Evolutionary conservation across 1,140 invertebrate species (phyloP).

Genomic region (Brachionus plicatilis): DNA sequence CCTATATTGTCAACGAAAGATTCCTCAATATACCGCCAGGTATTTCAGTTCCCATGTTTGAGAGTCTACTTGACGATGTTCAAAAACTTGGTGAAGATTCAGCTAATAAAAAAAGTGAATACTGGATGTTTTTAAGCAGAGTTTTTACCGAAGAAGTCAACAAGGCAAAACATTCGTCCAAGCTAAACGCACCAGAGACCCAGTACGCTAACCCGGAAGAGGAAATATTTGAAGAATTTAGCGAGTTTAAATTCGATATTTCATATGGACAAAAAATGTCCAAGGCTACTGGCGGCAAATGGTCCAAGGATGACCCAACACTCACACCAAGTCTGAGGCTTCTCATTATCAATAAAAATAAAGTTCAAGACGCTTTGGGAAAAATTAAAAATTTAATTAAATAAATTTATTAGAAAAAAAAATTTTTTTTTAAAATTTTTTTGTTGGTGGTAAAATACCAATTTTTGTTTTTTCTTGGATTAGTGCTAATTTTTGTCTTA

Average conservation of each 20-base stretch:
- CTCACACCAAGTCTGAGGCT: neutral
- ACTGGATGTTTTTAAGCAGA: constrained; percentile 20
- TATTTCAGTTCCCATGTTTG: constrained; percentile 34
- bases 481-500: neutral
- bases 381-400: constrained; percentile 33
- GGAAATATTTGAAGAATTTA: constrained; percentile 33
- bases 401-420: constrained; percentile 22
- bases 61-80: constrained; percentile 19
- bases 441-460: constrained; percentile 24
- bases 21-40: constrained; percentile 34
- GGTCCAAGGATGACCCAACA: constrained; percentile 14
- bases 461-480: neutral
- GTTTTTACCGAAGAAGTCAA: neutral
- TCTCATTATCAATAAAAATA: neutral
- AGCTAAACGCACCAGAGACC: neutral
- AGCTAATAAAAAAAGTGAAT: neutral
- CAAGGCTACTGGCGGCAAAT: constrained; percentile 5
- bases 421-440: neutral
- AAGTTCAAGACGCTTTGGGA: constrained; percentile 16
- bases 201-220: constrained; percentile 21
- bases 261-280: neutral
- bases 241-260: constrained; percentile 21
- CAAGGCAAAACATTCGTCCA: neutral
- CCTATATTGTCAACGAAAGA: constrained; percentile 31
- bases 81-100: neutral